Conservation (phyloP, 2,888 invertebrate genomes). For the Rhimphoctona megacephalus region DNA sequence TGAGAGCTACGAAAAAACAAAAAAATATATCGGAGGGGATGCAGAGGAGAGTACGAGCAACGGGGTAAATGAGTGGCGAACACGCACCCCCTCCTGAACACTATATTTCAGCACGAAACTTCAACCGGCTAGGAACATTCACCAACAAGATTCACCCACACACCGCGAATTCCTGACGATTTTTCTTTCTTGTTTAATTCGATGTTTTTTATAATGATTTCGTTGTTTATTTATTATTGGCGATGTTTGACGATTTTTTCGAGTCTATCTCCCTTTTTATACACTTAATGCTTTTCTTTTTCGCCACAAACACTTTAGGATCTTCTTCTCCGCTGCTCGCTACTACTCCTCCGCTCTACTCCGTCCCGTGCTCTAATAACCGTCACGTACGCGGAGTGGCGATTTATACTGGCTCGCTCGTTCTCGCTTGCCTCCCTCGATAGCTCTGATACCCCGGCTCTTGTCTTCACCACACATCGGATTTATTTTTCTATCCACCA, state of each 20-base stretch:
- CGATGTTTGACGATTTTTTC: not conserved
- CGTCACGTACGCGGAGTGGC: constrained; percentile 60
- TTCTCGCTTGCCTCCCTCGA: constrained; percentile 59
- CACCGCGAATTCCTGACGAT: not conserved
- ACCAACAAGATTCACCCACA: constrained; percentile 14
- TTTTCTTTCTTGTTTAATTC: not conserved
- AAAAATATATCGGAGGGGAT: constrained; percentile 11
- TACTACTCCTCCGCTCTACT: constrained; percentile 52
- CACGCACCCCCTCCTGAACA: constrained; percentile 48
- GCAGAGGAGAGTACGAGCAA: constrained; percentile 18
- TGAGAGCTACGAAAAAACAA: not conserved
- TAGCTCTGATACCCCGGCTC: constrained; percentile 38
- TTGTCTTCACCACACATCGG: constrained; percentile 1
- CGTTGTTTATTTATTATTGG: not conserved
- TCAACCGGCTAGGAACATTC: not conserved
- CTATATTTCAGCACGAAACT: constrained; percentile 25
- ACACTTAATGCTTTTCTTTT: not conserved
- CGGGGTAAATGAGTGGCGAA: constrained; percentile 53
- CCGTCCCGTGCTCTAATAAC: constrained; percentile 66
- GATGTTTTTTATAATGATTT: not conserved
- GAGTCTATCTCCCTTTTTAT: not conserved
- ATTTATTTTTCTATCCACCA: constrained; percentile 27
- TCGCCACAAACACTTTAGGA: constrained; percentile 3
- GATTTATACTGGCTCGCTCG: constrained; percentile 66
- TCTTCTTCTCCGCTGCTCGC: constrained; percentile 14